Evolutionary conservation across 2,797 vertebrate genomes (phyloP).

Genomic region (Propithecus deckenii): DNA sequence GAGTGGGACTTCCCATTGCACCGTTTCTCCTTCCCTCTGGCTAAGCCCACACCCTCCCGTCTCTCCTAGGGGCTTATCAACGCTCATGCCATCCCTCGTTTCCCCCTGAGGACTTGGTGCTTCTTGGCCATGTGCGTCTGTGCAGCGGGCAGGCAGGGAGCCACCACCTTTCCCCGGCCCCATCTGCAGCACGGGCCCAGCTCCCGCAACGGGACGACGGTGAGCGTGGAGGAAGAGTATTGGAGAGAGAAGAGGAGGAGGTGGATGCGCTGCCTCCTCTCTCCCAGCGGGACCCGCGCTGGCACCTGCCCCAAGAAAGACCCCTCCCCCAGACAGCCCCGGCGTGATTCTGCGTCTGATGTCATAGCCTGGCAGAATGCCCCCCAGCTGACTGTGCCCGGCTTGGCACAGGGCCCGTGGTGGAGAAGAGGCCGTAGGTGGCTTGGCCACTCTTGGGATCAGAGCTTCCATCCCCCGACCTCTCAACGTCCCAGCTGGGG

Average conservation of each 20-base stretch:
- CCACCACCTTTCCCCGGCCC: accelerated
- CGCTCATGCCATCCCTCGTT: accelerated
- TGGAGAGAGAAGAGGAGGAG: not conserved
- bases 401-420: no score
- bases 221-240: not conserved
- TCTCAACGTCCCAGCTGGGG: not conserved
- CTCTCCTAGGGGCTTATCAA: not conserved
- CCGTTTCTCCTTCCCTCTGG: accelerated
- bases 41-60: not conserved
- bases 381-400: accelerated
- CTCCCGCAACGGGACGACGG: not conserved
- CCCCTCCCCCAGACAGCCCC: accelerated
- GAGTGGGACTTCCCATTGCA: not conserved
- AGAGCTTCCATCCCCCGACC: accelerated
- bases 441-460: not conserved
- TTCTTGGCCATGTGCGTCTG: accelerated
- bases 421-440: accelerated
- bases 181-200: not conserved
- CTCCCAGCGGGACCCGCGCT: not conserved
- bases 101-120: no score
- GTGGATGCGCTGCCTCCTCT: no score
- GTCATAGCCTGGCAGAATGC: not conserved
- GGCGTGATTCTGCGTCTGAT: accelerated
- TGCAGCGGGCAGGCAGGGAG: not conserved
- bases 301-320: not conserved